Evolutionary conservation across 1,140 invertebrate species (phyloP), one percentile per base, ranked within the genome.

Genomic region (Theocolax elegans): DNA sequence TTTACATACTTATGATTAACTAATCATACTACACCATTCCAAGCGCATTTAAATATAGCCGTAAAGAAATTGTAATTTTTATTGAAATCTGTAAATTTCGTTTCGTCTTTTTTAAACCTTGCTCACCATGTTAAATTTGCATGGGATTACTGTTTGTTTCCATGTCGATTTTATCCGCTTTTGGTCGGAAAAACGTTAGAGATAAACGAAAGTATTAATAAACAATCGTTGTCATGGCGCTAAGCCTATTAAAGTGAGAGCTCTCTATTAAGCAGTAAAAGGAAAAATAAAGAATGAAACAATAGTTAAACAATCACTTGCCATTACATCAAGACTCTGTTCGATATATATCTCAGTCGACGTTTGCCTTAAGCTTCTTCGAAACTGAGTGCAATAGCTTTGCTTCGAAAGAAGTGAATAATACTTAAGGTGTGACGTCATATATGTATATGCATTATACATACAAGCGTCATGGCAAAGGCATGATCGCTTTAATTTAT

Each of bases 201-300:
- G 25, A 25, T n/a, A 69, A 62, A 54, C 49, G 38, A 62, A 69
- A 69, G 67, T 69, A 69, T 69, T 69, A 69, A 69, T 53, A 54
- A n/a, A 69, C 31, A 69, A 69, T 68, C 48, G 48, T 44, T 63
- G 44, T 60, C 12, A n/a, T 51, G 56, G 66, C 42, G 7, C 29
- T 40, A 60, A 51, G 66, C 46, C 56, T 59, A 53, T 54, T 35
- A 13, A 54, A 63, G 38, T 35, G 35, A 69, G 49, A 69, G 67
- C 67, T 69, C 58, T 69, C 67, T 69, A 69, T 51, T 27, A 38
- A 27, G 21, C 58, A 40, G 15, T 56, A 42, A 35, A 40, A 42
- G 15, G 15, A 42, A 65, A 53, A n/a, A 64, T 17, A 31, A 49
- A 49, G n/a, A n/a, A n/a, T n/a, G 17, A 40, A 53, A 44, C 38